phyloP scores from a whole-genome alignment of 23 tunicate genomes.

The Ascidia mentula region DNA sequence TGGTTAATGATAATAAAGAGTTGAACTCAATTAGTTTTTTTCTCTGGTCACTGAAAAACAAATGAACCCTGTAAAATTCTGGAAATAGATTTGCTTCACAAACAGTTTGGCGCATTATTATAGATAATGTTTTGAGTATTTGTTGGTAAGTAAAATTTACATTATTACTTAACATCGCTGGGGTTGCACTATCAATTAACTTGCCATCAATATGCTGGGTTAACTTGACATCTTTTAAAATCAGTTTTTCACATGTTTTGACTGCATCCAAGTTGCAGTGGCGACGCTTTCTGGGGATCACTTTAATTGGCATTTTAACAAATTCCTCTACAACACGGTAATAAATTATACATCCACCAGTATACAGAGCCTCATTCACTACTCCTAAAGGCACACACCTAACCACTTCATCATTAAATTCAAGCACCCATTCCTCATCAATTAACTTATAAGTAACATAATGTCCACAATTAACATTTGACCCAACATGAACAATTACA shows the following conservation, averaged over 20 bases:
- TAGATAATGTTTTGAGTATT: too few relatives aligned
- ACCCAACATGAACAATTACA: not conserved
- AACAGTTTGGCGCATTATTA: not conserved
- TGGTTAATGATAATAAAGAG: not conserved
- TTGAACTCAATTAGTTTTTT: not conserved
- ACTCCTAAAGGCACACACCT: not conserved
- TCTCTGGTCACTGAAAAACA: not conserved
- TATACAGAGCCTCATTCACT: not conserved
- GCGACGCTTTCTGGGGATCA: conserved; percentile 5
- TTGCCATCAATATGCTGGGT: not conserved
- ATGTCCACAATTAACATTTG: not conserved
- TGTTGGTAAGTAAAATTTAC: not conserved
- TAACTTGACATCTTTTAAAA: not conserved
- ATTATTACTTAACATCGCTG: not conserved
- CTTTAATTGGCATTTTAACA: not conserved
- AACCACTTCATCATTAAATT: not conserved
- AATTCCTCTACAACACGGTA: not conserved
- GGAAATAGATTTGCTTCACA: not conserved
- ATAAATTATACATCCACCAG: not conserved
- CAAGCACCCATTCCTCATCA: not conserved
- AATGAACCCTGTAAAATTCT: not conserved
- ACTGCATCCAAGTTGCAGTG: not conserved
- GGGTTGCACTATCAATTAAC: not conserved
- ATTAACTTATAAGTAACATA: not conserved
- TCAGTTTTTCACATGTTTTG: not conserved